Conservation (phyloP, 2,113 vertebrate genomes). For the rat (Rattus norvegicus) region DNA sequence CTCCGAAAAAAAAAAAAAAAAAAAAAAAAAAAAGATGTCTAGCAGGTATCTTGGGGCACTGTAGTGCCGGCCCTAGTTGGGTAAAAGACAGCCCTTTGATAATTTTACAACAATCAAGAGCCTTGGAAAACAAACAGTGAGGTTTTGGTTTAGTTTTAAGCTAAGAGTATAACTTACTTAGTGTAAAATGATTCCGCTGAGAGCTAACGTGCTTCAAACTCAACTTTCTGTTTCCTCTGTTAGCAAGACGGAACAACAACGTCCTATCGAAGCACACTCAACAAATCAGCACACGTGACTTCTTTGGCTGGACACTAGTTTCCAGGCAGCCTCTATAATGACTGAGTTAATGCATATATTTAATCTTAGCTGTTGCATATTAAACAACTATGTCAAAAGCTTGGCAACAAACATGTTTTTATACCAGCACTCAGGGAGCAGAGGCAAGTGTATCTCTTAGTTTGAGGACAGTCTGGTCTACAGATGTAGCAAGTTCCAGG, state of each 20-base stretch:
- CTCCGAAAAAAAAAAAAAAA: too few species aligned
- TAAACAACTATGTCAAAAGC: constrained; percentile 16
- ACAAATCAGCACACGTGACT: constrained; percentile 11
- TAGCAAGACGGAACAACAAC: neutral
- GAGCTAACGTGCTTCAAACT: neutral
- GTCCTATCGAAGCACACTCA: neutral
- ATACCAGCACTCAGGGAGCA: too few species aligned
- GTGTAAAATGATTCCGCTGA: neutral
- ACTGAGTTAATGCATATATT: neutral
- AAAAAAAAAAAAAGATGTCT: too few species aligned
- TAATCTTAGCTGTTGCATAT: constrained; percentile 29
- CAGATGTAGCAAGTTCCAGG: too few species aligned
- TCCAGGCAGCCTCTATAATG: neutral
- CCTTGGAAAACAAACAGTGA: neutral
- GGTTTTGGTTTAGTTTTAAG: constrained; percentile 25
- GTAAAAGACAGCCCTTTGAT: too few species aligned
- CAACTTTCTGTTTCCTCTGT: constrained; percentile 20
- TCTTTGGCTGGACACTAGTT: constrained; percentile 11
- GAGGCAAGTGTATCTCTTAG: too few species aligned
- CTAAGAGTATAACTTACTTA: neutral
- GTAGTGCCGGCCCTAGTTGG: too few species aligned
- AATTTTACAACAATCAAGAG: neutral
- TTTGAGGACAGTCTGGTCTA: too few species aligned
- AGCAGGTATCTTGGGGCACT: too few species aligned
- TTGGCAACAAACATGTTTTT: constrained; percentile 6